phyloP scores from a whole-genome alignment of 1,140 invertebrate species.

The Caerostris darwini region DNA sequence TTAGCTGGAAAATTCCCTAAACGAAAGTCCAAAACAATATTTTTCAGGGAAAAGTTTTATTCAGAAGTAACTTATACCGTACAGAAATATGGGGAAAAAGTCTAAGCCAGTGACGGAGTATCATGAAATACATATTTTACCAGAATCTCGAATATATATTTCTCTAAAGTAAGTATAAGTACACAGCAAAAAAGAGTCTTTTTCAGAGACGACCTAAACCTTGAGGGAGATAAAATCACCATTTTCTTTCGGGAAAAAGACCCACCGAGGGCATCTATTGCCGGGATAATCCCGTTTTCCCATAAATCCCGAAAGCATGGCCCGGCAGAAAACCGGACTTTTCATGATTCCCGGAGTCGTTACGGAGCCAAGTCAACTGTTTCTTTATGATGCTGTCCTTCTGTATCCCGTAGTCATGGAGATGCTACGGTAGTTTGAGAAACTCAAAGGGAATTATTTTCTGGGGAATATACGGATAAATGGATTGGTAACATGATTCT shows the following conservation, averaged over 20 bases:
- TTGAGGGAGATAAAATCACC: neutral
- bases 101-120: neutral
- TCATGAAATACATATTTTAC: slow-evolving; percentile 1
- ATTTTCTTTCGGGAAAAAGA: neutral
- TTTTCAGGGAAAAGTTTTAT: neutral
- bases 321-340: neutral
- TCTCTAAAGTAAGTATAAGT: neutral
- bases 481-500: no score
- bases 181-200: neutral
- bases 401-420: neutral
- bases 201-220: neutral
- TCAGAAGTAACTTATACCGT: neutral
- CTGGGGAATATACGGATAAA: no score
- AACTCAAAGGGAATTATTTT: no score
- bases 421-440: no score
- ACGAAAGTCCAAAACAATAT: neutral
- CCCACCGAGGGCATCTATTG: neutral
- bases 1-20: neutral
- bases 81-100: neutral
- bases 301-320: slow-evolving; percentile 1
- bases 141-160: neutral
- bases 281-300: neutral
- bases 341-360: neutral
- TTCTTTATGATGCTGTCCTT: neutral
- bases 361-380: neutral